A percentile compares a stretch with the other conserved stretches of the same genome.
These are phyloP conservation scores for Lerema accius DNA, from an alignment of 1,140 invertebrate genomes.

Conservation along the genomic window DNA sequence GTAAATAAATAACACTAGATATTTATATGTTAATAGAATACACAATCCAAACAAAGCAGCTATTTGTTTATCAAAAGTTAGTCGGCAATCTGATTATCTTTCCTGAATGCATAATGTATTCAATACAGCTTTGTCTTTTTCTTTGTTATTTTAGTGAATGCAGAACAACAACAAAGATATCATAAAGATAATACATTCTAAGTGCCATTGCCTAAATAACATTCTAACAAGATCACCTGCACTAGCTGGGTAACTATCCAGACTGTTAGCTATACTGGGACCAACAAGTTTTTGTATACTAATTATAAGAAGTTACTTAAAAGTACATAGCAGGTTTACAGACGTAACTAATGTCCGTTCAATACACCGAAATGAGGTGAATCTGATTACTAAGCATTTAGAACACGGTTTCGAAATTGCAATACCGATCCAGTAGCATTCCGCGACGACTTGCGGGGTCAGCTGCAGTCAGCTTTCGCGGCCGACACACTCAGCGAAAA, in stretches of 20 bases:
- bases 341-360: too few relatives aligned
- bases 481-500: constrained; percentile 36
- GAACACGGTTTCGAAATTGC: not conserved
- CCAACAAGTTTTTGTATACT: not conserved
- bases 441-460: constrained; percentile 38
- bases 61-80: too few relatives aligned
- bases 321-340: not conserved
- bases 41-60: too few relatives aligned
- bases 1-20: too few relatives aligned
- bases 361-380: not conserved
- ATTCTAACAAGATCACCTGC: too few relatives aligned
- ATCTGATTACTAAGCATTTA: not conserved
- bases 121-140: not conserved
- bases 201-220: too few relatives aligned
- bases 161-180: not conserved
- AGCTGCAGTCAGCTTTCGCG: too few relatives aligned
- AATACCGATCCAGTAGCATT: not conserved
- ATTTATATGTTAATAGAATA: too few relatives aligned
- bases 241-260: too few relatives aligned
- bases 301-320: not conserved
- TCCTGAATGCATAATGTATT: too few relatives aligned
- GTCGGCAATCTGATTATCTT: too few relatives aligned
- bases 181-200: not conserved
- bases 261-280: too few relatives aligned
- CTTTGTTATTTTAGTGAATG: not conserved